These are phyloP conservation scores for Megamerina dolium DNA, from an alignment of 2,888 invertebrate genomes.

Conservation along the genomic window DNA sequence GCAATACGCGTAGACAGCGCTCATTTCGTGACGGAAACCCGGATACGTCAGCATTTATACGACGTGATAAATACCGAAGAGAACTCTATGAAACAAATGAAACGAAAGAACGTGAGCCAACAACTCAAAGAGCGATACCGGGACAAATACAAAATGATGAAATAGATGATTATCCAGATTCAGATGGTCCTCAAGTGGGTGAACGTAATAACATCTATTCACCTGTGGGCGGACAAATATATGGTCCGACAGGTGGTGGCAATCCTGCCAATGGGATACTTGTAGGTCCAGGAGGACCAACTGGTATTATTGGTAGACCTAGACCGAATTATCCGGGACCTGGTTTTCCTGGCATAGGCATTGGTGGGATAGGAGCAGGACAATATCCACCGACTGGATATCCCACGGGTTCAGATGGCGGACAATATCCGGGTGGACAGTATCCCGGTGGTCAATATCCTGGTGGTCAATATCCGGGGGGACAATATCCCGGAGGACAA, in stretches of 20 bases:
- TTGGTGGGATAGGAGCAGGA: constrained; percentile 14
- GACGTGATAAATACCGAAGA: constrained; percentile 16
- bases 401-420: constrained; percentile 12
- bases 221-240: constrained; percentile 15
- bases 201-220: constrained; percentile 26
- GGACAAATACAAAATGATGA: constrained; percentile 40
- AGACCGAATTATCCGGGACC: constrained; percentile 18
- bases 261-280: constrained; percentile 36
- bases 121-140: constrained; percentile 37
- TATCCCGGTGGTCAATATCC: constrained; percentile 13
- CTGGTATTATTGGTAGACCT: constrained; percentile 36
- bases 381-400: constrained; percentile 16
- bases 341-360: constrained; percentile 16
- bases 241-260: constrained; percentile 8
- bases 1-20: constrained; percentile 25
- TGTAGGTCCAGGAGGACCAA: constrained; percentile 54
- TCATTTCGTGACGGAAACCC: constrained; percentile 24
- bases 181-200: constrained; percentile 41
- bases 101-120: constrained; percentile 36
- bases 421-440: constrained; percentile 9
- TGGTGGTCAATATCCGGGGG: constrained; percentile 12
- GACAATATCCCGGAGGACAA: constrained; percentile 13
- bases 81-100: constrained; percentile 19
- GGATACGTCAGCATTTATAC: too few species aligned
- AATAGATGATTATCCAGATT: constrained; percentile 35